Conservation (phyloP, 2,888 invertebrate genomes). For the Protodeltote pygarga region DNA sequence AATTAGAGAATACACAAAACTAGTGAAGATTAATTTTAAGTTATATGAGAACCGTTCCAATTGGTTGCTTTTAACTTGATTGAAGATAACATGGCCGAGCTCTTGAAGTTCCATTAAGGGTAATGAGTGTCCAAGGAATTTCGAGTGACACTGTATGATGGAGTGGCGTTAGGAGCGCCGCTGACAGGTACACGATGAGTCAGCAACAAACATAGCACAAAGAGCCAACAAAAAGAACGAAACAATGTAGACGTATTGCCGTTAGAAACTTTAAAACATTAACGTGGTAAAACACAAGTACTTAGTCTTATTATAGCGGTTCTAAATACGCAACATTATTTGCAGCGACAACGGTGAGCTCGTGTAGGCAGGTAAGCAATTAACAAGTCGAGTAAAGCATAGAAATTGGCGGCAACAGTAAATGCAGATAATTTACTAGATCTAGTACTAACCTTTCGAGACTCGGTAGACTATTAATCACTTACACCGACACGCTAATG, state of each 20-base stretch:
- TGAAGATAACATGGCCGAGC: conserved; percentile 63
- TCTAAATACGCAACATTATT: conserved; percentile 33
- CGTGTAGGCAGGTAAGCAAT: conserved; percentile 55
- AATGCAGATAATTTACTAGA: conserved; percentile 65
- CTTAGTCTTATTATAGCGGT: conserved; percentile 22
- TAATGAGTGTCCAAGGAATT: conserved; percentile 76
- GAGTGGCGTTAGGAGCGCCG: conserved; percentile 73
- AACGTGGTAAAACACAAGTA: conserved; percentile 22
- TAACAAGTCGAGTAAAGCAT: conserved; percentile 56
- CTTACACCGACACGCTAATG: conserved; percentile 67
- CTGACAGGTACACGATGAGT: conserved; percentile 80
- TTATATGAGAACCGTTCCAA: conserved; percentile 57
- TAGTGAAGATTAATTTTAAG: conserved; percentile 47
- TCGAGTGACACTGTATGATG: conserved; percentile 75
- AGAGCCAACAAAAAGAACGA: conserved; percentile 54
- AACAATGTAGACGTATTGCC: conserved; percentile 40
- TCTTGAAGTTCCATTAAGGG: conserved; percentile 77
- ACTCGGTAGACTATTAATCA: conserved; percentile 70
- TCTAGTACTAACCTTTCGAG: conserved; percentile 62
- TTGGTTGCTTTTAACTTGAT: conserved; percentile 63
- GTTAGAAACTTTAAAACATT: conserved; percentile 27
- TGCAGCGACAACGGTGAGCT: conserved; percentile 46
- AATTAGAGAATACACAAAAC: conserved; percentile 49
- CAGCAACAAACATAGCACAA: conserved; percentile 65
- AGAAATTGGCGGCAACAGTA: conserved; percentile 61